phyloP scores from a whole-genome alignment of 2,113 vertebrate species.

The Pogona vitticeps region DNA sequence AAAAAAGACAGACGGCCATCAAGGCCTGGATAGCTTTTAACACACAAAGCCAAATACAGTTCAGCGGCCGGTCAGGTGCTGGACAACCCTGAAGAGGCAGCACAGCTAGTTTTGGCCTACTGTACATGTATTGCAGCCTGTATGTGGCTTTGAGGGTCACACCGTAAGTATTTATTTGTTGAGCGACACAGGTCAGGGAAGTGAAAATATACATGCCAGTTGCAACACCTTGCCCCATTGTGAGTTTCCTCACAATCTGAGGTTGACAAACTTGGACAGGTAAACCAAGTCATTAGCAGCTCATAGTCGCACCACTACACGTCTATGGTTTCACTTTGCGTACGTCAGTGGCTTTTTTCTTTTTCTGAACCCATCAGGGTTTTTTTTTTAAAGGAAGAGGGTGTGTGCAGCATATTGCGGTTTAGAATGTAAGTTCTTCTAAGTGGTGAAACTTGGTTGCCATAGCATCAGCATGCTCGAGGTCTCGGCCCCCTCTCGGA shows the following conservation, averaged over 20 bases:
- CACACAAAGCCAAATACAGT: neutral
- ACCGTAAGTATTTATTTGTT: neutral
- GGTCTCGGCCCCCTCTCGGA: conserved; percentile 75
- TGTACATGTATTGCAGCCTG: neutral
- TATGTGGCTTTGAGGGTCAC: neutral
- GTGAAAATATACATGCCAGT: neutral
- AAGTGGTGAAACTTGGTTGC: conserved; percentile 79
- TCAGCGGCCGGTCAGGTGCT: neutral
- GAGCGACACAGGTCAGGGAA: neutral
- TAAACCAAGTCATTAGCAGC: conserved; percentile 23
- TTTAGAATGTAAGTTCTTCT: conserved; percentile 69
- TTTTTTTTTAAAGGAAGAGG: conserved; percentile 72
- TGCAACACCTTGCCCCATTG: neutral
- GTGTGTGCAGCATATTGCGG: conserved; percentile 72
- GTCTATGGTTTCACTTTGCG: conserved; percentile 72
- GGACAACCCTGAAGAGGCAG: neutral
- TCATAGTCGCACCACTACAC: conserved; percentile 20
- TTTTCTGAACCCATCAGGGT: conserved; percentile 46
- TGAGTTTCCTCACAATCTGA: conserved; percentile 3
- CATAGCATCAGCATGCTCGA: conserved; percentile 73
- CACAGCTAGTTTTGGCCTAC: neutral
- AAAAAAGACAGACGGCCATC: too few species aligned
- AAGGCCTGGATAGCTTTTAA: neutral
- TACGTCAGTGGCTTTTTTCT: conserved; percentile 75
- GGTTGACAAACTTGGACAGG: neutral